phyloP scores from a whole-genome alignment of 2,888 invertebrate species.

The Ashinkailepas kermadecensis region DNA sequence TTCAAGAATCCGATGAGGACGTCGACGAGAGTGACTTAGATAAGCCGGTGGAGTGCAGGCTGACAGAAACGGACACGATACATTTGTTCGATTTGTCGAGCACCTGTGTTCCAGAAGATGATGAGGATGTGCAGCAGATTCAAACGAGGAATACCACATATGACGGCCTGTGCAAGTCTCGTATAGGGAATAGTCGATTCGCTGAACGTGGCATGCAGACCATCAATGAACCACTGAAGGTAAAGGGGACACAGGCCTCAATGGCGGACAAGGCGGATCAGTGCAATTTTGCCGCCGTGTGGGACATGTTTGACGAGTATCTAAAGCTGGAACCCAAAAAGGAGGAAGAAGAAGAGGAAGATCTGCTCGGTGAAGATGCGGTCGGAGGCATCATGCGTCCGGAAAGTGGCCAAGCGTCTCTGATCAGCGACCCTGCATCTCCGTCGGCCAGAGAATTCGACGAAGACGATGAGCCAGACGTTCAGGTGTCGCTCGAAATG shows the following conservation, averaged over 20 bases:
- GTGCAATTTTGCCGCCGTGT: neutral
- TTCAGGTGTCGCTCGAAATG: neutral
- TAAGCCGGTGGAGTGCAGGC: neutral
- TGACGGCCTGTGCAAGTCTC: neutral
- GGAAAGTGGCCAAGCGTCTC: neutral
- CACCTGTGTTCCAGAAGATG: conserved; percentile 1
- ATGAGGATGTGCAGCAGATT: neutral
- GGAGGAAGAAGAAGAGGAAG: neutral
- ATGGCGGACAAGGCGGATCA: neutral
- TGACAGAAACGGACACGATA: neutral
- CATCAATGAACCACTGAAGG: neutral
- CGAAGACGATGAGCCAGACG: neutral
- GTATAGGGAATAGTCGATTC: neutral
- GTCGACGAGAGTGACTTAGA: neutral
- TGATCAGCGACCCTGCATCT: neutral
- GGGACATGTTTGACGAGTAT: conserved; percentile 15
- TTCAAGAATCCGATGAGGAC: neutral
- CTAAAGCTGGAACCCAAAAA: neutral
- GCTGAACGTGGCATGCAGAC: neutral
- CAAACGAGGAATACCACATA: neutral
- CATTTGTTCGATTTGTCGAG: neutral
- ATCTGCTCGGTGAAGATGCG: neutral
- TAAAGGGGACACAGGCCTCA: neutral
- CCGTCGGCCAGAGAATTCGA: neutral
- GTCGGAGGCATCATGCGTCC: neutral